phyloP scores from a whole-genome alignment of 2,113 vertebrate species.

The Syrrhaptes paradoxus region DNA sequence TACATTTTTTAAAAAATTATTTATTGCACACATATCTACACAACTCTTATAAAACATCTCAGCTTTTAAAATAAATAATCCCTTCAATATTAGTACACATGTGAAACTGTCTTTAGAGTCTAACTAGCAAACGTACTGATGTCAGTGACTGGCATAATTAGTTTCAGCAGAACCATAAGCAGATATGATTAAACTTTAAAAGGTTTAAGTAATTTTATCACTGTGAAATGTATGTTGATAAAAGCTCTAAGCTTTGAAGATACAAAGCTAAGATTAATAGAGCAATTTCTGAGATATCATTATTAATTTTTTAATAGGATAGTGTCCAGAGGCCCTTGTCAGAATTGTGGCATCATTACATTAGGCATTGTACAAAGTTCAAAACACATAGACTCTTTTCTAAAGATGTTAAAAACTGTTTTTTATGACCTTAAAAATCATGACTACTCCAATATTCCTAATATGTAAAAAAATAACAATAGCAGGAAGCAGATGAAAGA shows the following conservation, averaged over 20 bases:
- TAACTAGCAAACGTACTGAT: slow-evolving; percentile 13
- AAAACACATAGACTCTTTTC: neutral
- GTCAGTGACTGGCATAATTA: slow-evolving; percentile 57
- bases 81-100: neutral
- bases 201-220: slow-evolving; percentile 63
- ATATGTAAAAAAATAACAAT: neutral
- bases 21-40: neutral
- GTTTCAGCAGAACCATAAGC: slow-evolving; percentile 48
- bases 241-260: slow-evolving; percentile 62
- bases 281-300: slow-evolving; percentile 43
- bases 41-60: neutral
- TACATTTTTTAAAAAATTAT: neutral
- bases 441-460: neutral
- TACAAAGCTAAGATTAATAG: slow-evolving; percentile 61
- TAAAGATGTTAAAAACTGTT: neutral
- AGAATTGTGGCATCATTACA: neutral
- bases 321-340: neutral
- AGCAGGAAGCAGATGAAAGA: neutral
- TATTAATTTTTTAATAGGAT: slow-evolving; percentile 62
- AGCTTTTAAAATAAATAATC: slow-evolving; percentile 12
- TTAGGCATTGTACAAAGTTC: neutral
- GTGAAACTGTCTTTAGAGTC: neutral
- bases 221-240: slow-evolving; percentile 50
- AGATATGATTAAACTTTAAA: slow-evolving; percentile 66
- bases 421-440: neutral